Evolutionary conservation across 2,888 invertebrate species (phyloP), one percentile per base, ranked within the genome.

Genomic region (Chrysomela aeneicollis): DNA sequence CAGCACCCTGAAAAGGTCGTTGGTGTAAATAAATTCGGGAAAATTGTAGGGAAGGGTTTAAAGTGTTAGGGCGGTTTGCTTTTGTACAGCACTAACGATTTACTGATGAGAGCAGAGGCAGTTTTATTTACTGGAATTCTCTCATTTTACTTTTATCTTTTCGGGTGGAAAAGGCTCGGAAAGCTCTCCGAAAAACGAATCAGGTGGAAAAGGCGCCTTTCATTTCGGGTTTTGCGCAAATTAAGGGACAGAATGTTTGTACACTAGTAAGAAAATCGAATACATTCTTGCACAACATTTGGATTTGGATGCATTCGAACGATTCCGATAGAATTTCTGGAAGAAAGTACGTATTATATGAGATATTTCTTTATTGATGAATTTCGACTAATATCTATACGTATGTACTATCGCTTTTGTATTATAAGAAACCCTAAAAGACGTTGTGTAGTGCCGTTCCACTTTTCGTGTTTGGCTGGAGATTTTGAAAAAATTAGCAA

Each of bases 111-210:
- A 66, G 60, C 57, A 18, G 63, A 55, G 62, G 19, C 17, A 66
- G 63, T 66, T 66, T 66, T 60, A 66, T 66, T 66, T 57, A 63
- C 60, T 19, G 66, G 63, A 66, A 63, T 57, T 63, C 52, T 59
- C 35, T 18, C 64, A 51, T 60, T 66, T 51, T 51, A 47, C 66
- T 66, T 63, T 57, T 53, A 54, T 58, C 22, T 59, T 51, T 52
- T 42, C 55, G 47, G 59, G 47, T 63, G 49, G 55, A 52, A 64
- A 52, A 21, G 12, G 21, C 42, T 12, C 12, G 15, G 2, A 22
- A 55, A 22, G 55, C 21, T 18, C 8, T 21, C 9, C 35, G 12
- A 10, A 8, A 19, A 26, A 19, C 22, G 5, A 42, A 26, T 42
- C 42, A 18, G 17, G 42, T 42, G 17, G 22, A 19, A n/a, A 22